phyloP scores from a whole-genome alignment of 2,113 vertebrate genomes.

The Lepidothrix coronata region DNA sequence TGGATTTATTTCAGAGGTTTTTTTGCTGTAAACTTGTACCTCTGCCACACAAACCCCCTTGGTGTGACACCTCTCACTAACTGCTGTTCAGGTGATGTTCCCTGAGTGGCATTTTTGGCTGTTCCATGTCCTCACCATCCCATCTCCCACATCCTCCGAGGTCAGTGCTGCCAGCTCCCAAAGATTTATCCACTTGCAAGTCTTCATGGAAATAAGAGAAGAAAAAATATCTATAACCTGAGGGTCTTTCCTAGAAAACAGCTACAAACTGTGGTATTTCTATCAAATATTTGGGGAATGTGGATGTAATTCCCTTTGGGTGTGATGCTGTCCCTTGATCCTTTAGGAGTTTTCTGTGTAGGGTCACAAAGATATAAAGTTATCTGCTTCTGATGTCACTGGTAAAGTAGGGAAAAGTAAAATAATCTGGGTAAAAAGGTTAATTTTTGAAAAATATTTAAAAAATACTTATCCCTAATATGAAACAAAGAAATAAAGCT shows the following conservation, averaged over 20 bases:
- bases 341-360: neutral
- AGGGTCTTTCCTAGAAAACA: neutral
- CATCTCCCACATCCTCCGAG: fast-evolving
- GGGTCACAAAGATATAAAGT: neutral
- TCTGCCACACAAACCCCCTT: neutral
- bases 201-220: neutral
- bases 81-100: neutral
- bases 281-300: neutral
- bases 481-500: neutral
- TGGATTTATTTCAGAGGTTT: neutral
- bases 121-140: fast-evolving
- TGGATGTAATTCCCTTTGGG: neutral
- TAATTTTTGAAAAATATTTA: neutral
- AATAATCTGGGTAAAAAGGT: neutral
- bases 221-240: neutral
- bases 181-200: neutral
- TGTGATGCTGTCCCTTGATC: neutral
- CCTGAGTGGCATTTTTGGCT: neutral
- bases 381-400: neutral
- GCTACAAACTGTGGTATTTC: neutral
- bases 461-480: neutral
- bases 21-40: neutral
- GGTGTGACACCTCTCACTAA: fast-evolving
- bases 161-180: fast-evolving
- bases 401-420: neutral